A percentile compares a stretch with the other conserved stretches of the same genome.
These are phyloP conservation scores for Bagarius yarrelli DNA, from an alignment of 2,113 vertebrate species.

Conservation along the genomic window DNA sequence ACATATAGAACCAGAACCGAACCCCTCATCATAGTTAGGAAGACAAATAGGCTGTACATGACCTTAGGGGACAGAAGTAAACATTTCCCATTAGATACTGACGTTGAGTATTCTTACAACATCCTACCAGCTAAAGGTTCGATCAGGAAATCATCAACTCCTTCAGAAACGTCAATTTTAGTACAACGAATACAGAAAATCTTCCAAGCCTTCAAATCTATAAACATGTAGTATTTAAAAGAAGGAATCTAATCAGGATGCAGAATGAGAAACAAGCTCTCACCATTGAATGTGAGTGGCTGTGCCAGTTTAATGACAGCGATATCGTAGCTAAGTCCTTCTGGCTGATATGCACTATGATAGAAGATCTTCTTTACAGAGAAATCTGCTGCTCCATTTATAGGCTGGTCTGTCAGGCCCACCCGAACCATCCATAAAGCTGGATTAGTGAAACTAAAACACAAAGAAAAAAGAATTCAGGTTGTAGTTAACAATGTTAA, in stretches of 20 bases:
- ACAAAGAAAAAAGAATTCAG: background rate
- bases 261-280: background rate
- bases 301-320: constrained; percentile 53
- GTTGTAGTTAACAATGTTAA: background rate
- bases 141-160: too few species aligned
- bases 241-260: background rate
- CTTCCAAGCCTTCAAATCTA: too few species aligned
- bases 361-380: constrained; percentile 56
- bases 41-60: constrained; percentile 57
- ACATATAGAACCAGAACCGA: constrained; percentile 54
- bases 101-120: background rate
- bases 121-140: background rate
- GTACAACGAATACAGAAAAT: too few species aligned
- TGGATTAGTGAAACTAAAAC: constrained; percentile 47
- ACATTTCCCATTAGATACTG: background rate
- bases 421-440: constrained; percentile 50
- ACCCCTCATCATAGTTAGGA: constrained; percentile 50
- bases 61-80: constrained; percentile 23
- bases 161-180: too few species aligned
- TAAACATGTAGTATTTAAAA: background rate
- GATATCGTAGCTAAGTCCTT: constrained; percentile 48
- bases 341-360: constrained; percentile 45
- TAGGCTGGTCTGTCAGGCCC: constrained; percentile 52
- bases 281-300: constrained; percentile 52
- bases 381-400: constrained; percentile 41